Base-by-base conservation (phyloP, 1,140 invertebrate genomes). In the Frieseomelitta varia region DNA sequence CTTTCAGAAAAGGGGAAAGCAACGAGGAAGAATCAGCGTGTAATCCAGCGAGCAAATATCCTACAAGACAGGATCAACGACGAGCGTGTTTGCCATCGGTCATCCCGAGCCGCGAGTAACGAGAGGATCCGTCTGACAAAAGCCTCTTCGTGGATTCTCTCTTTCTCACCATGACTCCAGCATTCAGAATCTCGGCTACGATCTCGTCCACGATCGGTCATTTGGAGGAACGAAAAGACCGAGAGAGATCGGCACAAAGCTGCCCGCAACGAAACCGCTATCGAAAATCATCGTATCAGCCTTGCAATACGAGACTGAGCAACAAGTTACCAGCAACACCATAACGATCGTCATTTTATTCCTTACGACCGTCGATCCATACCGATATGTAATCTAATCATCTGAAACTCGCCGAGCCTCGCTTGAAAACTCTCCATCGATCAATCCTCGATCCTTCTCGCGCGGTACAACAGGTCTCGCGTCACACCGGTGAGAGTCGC, bases 241-340 rank as follows among this genome's bases (percentile, higher is more conserved):
- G 21, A n/a, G n/a, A 63, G 11, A 8, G 2, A 53, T n/a, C 17
- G 21, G 10, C 8, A 56, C 61, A 21, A 51, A 56, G 68, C 53
- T 55, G 61, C 19, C 21, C 30, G 27, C 15, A 10, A 30, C 27
- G 34, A 27, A n/a, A 61, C 24, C n/a, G 27, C 27, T 17, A 88
- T 88, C 21, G 67, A 69, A 81, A 87, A 81, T 84, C 73, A 75
- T 78, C 47, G 21, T 30, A 10, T 15, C 63, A 75, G 74, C 69
- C 71, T 68, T 74, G 58, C 85, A 15, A 15, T 27, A 15, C 4
- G 71, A 79, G 71, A 34, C 72, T 72, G 88, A 83, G 88, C 88
- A 90, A 90, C 88, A 90, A 90, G 88, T 90, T 90, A 90, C 81
- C 6, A 8, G 39, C 39, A 47, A 84, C 88, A 87, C 88, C 85